Evolutionary conservation across 2,888 invertebrate species (phyloP), one percentile per base, ranked within the genome.

Genomic region (Megalurothrips usitatus): DNA sequence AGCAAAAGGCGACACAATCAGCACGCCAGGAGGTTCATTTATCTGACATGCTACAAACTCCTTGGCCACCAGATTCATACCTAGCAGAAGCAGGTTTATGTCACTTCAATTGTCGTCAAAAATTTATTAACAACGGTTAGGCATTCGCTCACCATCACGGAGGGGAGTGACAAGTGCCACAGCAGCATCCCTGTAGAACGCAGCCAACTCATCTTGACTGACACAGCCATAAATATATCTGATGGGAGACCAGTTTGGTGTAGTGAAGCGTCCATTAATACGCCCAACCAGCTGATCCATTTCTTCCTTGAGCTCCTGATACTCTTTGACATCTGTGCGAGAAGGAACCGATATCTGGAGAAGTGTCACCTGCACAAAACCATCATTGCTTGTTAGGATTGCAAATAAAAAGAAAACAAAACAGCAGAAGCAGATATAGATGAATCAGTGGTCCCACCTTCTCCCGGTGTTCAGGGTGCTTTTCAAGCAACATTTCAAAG

Each of bases 11-110:
- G 96, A 96, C 12, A 96, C 92, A 80, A 96, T 94, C 63, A 96
- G 88, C 0, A 96, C 96, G 3, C 96, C 96, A 0, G 94, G 95
- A 0, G 94, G 92, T 43, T 91, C 91, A 85, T 95, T 95, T 58
- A 96, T 95, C 87, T 96, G 96, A 85, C 96, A 96, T 1, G 96
- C 96, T 0, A 96, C 96, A 86, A 95, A 96, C 87, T 96, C 96
- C 86, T 96, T 96, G 11, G 96, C 96, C 0, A 96, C 96, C 81
- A 96, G 89, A 87, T 96, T 96, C 96, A 96, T 96, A 80, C 85
- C 85, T 85, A 84, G 84, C 17, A 58, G 6, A 58, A 58, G n/a
- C 17, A 58, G 34, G 3, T 6, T 43, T 2, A 43, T 43, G 34
- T 43, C 58, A 58, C 14, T 58, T 58, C 14, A 17, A 79, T 10